Percentiles rank a stretch among this genome's conserved stretches.
Conservation (phyloP, 1,140 invertebrate species). For the Drosophila lacertosa region DNA sequence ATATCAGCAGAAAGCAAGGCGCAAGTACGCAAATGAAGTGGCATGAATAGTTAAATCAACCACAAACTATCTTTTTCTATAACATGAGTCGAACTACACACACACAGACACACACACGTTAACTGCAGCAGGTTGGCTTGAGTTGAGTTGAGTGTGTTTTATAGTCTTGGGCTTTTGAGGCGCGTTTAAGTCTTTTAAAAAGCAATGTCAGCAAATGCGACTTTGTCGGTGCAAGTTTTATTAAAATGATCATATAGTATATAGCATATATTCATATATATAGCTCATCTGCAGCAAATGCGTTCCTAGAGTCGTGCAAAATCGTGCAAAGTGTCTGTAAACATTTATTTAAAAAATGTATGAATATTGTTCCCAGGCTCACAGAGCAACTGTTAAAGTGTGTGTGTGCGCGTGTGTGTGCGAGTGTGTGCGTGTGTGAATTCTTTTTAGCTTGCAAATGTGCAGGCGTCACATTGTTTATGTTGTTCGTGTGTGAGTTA, state of each 20-base stretch:
- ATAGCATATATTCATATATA: background rate
- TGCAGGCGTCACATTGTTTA: constrained; percentile 44
- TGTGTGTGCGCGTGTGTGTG: background rate
- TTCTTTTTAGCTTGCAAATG: constrained; percentile 44
- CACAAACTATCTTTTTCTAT: constrained; percentile 19
- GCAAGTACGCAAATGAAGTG: constrained; percentile 53
- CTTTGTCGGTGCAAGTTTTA: background rate
- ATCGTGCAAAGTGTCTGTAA: constrained; percentile 71
- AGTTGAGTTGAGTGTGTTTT: no score
- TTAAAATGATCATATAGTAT: background rate
- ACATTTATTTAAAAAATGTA: constrained; percentile 68
- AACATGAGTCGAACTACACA: constrained; percentile 11
- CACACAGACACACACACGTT: constrained; percentile 5
- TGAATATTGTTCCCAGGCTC: constrained; percentile 7
- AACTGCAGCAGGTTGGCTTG: constrained; percentile 13
- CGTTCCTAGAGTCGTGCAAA: constrained; percentile 32
- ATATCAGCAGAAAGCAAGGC: background rate
- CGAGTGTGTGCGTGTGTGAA: background rate
- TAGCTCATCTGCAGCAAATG: constrained; percentile 56
- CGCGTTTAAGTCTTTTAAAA: constrained; percentile 7
- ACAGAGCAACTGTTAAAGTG: background rate
- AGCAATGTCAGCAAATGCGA: background rate
- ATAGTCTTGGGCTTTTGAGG: constrained; percentile 2
- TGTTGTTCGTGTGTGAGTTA: constrained; percentile 54
- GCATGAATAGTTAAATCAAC: constrained; percentile 53